phyloP scores from a whole-genome alignment of 37 sponge, comb jelly and placozoan genomes.

The Mnemiopsis leidyi region DNA sequence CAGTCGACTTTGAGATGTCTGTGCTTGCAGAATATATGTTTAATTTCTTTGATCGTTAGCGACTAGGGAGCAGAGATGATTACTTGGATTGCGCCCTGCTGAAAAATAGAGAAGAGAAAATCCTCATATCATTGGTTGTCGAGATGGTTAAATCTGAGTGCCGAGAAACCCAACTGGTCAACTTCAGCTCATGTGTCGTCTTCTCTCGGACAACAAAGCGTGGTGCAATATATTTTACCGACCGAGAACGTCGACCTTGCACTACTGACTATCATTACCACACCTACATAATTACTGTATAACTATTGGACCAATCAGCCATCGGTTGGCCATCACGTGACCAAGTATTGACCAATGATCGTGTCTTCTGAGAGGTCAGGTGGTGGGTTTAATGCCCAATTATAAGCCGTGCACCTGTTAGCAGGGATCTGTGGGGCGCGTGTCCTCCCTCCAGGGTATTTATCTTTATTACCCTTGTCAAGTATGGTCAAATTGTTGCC shows the following conservation, averaged over 20 bases:
- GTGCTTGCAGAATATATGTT: neutral
- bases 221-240: constrained; percentile 8
- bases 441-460: constrained; percentile 16
- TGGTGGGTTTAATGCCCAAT: neutral
- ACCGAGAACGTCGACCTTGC: neutral
- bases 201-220: neutral
- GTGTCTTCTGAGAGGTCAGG: neutral
- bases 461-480: constrained; percentile 31
- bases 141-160: neutral
- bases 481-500: constrained; percentile 39
- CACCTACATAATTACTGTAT: constrained; percentile 24
- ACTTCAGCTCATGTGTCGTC: neutral
- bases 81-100: neutral
- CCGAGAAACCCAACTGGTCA: neutral
- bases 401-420: constrained; percentile 7
- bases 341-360: neutral
- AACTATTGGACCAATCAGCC: neutral
- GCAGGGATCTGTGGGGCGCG: neutral
- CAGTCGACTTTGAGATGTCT: neutral
- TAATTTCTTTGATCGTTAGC: neutral
- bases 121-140: neutral
- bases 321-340: neutral
- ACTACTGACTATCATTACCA: constrained; percentile 24
- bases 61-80: neutral
- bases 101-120: neutral